Conservation (phyloP, 2,888 invertebrate species). For the Pyrrhia umbra region DNA sequence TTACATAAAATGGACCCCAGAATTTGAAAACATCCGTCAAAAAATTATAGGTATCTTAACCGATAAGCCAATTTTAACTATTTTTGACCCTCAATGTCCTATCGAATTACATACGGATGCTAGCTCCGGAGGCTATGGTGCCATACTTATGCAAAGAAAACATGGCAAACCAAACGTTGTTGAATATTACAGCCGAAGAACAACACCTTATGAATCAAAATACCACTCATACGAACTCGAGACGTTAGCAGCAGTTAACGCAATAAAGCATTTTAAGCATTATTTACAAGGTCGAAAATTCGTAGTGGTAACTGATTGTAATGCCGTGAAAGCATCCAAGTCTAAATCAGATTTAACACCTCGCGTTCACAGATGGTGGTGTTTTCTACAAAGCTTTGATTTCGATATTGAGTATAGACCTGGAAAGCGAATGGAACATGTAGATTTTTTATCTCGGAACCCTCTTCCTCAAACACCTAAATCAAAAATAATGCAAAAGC, state of each 20-base stretch:
- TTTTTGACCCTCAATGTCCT: constrained; percentile 44
- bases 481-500: constrained; percentile 6
- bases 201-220: constrained; percentile 13
- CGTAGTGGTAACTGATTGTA: constrained; percentile 39
- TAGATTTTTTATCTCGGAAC: constrained; percentile 27
- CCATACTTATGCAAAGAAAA: background rate
- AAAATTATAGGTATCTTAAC: constrained; percentile 46
- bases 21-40: constrained; percentile 42
- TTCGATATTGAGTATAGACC: constrained; percentile 5
- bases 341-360: constrained; percentile 6
- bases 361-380: constrained; percentile 17
- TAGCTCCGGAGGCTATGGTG: constrained; percentile 50
- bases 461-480: constrained; percentile 1
- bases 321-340: constrained; percentile 5
- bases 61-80: constrained; percentile 36
- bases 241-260: constrained; percentile 44
- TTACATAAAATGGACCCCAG: constrained; percentile 18
- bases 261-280: no score
- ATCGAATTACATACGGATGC: no score
- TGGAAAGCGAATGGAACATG: constrained; percentile 18
- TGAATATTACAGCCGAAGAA: constrained; percentile 12
- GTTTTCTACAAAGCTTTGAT: constrained; percentile 8
- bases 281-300: constrained; percentile 29
- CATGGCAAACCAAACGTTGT: background rate
- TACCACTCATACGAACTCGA: constrained; percentile 55